Conservation (phyloP, 2,888 invertebrate genomes). For the Drosophila eohydei region DNA sequence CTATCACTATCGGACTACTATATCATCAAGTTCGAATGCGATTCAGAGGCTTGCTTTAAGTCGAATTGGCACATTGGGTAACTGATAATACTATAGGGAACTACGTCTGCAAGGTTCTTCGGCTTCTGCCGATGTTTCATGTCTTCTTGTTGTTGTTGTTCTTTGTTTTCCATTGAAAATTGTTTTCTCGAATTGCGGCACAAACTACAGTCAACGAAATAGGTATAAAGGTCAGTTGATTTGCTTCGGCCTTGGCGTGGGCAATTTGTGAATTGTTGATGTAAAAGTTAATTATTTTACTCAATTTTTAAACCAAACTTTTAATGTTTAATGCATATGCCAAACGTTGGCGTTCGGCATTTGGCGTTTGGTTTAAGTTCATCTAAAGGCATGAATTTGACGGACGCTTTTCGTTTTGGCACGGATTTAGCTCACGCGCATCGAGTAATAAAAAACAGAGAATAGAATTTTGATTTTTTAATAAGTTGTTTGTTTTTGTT, state of each 20-base stretch:
- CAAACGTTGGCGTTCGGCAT: constrained; percentile 63
- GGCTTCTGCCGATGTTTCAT: constrained; percentile 12
- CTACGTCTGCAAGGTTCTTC: constrained; percentile 22
- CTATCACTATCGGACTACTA: not conserved
- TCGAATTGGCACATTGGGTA: not conserved
- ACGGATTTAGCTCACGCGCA: constrained; percentile 78
- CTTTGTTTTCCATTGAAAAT: constrained; percentile 7
- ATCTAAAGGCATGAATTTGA: constrained; percentile 84
- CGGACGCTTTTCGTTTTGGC: constrained; percentile 84
- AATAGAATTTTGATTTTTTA: constrained; percentile 33
- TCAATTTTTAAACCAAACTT: constrained; percentile 42
- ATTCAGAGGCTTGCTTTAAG: not conserved
- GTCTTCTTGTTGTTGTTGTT: constrained; percentile 17
- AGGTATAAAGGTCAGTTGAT: constrained; percentile 83
- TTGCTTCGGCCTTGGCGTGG: constrained; percentile 27
- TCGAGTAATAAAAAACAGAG: constrained; percentile 41
- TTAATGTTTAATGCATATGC: constrained; percentile 30
- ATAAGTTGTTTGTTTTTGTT: constrained; percentile 11
- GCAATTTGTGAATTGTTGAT: constrained; percentile 30
- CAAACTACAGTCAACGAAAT: constrained; percentile 84
- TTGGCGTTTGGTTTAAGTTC: constrained; percentile 82
- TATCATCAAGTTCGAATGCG: not conserved
- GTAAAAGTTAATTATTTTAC: constrained; percentile 34
- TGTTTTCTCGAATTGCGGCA: constrained; percentile 71
- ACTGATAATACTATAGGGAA: not conserved